phyloP scores from a whole-genome alignment of 2,797 vertebrate species.

The Cossypha polioptera region DNA sequence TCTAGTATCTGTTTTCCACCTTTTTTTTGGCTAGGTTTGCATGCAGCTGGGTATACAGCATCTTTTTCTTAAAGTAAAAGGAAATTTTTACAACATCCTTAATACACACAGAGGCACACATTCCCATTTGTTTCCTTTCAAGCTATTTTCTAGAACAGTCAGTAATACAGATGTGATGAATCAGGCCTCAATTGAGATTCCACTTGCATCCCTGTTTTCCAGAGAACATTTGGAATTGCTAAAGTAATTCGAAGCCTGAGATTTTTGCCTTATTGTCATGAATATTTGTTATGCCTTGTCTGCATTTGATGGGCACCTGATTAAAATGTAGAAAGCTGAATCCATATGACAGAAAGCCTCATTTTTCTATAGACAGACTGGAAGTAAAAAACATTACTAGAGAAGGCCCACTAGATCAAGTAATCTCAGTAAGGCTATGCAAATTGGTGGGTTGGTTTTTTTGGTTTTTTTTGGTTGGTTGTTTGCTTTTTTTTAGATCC shows the following conservation, averaged over 20 bases:
- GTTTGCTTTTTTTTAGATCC: not conserved
- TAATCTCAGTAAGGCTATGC: not conserved
- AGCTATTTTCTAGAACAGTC: not conserved
- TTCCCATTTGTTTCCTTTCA: not conserved
- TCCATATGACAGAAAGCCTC: not conserved
- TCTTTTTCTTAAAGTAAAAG: not conserved
- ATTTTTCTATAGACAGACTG: not conserved
- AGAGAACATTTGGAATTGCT: constrained; percentile 15
- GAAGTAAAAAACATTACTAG: not conserved
- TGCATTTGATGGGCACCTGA: not conserved
- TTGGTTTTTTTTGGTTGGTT: no score
- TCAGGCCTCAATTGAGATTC: not conserved
- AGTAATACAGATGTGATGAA: not conserved
- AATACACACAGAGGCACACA: not conserved
- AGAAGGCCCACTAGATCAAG: not conserved
- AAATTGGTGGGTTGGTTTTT: not conserved
- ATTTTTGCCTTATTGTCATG: constrained; percentile 14
- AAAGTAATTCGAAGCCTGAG: not conserved
- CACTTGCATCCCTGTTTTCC: constrained; percentile 3
- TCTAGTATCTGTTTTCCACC: not conserved
- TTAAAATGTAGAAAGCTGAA: constrained; percentile 12
- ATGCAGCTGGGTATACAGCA: not conserved
- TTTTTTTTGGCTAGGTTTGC: not conserved
- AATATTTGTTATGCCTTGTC: not conserved
- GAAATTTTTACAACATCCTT: not conserved